phyloP scores from a whole-genome alignment of 2,113 vertebrate species.

The Eira barbara region DNA sequence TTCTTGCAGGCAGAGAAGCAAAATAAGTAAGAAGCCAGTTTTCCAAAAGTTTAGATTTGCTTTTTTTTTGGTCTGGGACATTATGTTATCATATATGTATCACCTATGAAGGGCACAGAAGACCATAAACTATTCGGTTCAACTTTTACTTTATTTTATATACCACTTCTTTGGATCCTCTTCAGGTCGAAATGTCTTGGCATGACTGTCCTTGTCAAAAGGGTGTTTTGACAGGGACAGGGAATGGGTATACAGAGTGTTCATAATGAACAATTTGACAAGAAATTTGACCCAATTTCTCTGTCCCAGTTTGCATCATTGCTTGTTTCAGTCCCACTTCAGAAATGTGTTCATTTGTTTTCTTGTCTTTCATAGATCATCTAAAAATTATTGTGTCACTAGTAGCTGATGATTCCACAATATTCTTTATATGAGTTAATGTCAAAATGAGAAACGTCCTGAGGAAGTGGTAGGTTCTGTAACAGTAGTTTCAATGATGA shows the following conservation, averaged over 20 bases:
- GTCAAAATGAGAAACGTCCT: not conserved
- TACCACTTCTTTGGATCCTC: not conserved
- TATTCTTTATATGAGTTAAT: not conserved
- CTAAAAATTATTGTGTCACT: not conserved
- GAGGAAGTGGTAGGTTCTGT: not conserved
- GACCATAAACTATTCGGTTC: not conserved
- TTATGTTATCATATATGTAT: not conserved
- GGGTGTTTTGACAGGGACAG: not conserved
- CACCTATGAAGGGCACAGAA: not conserved
- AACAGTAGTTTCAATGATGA: not conserved
- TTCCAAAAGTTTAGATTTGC: not conserved
- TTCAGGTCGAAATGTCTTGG: not conserved
- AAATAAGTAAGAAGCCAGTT: not conserved
- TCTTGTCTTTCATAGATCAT: not conserved
- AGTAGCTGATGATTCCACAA: not conserved
- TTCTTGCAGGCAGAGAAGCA: not conserved
- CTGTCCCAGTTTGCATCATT: not conserved
- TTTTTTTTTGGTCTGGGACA: not conserved
- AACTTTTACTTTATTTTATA: conserved; percentile 19
- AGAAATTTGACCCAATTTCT: not conserved
- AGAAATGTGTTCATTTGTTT: not conserved
- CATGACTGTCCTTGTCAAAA: not conserved
- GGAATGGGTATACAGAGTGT: not conserved
- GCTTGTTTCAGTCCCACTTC: not conserved
- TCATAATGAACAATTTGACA: not conserved